Evolutionary conservation across 2,888 invertebrate genomes (phyloP).

Genomic region (Melitaea athalia): DNA sequence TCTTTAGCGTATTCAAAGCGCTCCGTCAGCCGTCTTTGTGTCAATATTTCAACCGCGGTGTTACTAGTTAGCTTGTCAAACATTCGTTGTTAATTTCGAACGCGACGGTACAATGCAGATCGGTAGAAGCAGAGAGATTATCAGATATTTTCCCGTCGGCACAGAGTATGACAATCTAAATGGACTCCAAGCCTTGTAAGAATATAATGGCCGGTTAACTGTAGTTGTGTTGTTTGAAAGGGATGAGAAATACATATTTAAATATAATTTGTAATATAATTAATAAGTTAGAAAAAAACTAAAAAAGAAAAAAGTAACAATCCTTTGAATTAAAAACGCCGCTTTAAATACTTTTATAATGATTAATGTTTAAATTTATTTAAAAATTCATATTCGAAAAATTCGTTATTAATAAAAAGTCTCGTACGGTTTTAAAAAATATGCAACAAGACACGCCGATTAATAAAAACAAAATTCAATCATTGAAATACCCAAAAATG

Average conservation of each 20-base stretch:
- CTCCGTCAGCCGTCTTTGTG: slow-evolving; percentile 58
- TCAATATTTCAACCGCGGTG: slow-evolving; percentile 51
- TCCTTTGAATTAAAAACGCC: background rate
- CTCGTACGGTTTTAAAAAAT: slow-evolving; percentile 9
- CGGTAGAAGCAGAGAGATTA: slow-evolving; percentile 51
- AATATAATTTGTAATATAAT: slow-evolving; percentile 9
- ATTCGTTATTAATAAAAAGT: background rate
- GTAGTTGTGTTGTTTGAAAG: slow-evolving; percentile 42
- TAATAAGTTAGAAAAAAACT: too few relatives aligned
- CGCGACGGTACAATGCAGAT: slow-evolving; percentile 52
- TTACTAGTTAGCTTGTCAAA: slow-evolving; percentile 48
- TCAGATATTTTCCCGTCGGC: slow-evolving; percentile 48
- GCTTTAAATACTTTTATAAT: background rate
- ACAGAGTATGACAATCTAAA: slow-evolving; percentile 51
- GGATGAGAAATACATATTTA: slow-evolving; percentile 24
- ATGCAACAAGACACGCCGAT: slow-evolving; percentile 23
- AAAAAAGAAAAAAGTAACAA: background rate
- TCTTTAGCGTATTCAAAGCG: slow-evolving; percentile 64
- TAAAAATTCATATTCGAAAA: slow-evolving; percentile 12
- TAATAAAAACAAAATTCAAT: slow-evolving; percentile 33
- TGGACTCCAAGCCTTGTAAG: slow-evolving; percentile 51
- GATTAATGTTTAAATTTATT: slow-evolving; percentile 6
- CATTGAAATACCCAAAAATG: slow-evolving; percentile 33
- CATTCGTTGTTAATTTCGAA: slow-evolving; percentile 51
- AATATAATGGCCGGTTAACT: slow-evolving; percentile 50